These are phyloP conservation scores for Mellivora capensis DNA, from an alignment of 2,113 vertebrate species.

Conservation along the genomic window DNA sequence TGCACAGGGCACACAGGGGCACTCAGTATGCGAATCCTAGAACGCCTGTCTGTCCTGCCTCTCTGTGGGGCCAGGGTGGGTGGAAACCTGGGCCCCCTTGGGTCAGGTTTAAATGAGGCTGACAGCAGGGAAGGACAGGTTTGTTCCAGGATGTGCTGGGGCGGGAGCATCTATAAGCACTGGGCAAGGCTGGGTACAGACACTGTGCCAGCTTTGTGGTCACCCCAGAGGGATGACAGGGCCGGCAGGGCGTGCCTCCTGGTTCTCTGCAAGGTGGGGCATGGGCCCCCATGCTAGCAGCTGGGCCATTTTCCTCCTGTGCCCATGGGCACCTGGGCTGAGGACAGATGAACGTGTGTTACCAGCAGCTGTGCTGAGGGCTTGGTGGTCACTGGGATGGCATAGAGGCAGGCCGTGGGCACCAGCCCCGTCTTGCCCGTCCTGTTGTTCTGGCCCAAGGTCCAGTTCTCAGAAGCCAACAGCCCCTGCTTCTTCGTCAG, in stretches of 20 bases:
- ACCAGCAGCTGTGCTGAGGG: constrained; percentile 92
- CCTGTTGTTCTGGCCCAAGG: constrained; percentile 86
- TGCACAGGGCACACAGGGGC: not conserved
- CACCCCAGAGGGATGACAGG: rapidly evolving
- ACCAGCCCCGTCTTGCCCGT: constrained; percentile 87
- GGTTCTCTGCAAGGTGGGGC: not conserved
- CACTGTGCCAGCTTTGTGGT: not conserved
- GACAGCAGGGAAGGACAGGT: too few relatives aligned
- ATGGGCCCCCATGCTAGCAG: not conserved
- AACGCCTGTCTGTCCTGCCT: not conserved
- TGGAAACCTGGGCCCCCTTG: not conserved
- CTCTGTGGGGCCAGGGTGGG: rapidly evolving
- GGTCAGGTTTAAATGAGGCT: not conserved
- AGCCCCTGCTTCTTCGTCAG: constrained; percentile 86
- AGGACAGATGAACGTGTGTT: not conserved
- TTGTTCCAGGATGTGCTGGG: not conserved
- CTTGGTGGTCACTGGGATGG: constrained; percentile 90
- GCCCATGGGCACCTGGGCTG: rapidly evolving
- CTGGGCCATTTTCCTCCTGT: not conserved
- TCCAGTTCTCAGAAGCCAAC: constrained; percentile 86
- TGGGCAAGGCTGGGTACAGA: not conserved
- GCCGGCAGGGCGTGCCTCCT: not conserved
- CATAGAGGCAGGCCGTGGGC: constrained; percentile 83
- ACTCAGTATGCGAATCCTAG: rapidly evolving
- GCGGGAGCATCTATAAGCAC: not conserved